Evolutionary conservation across 2,113 vertebrate genomes (phyloP).

Genomic region (Gambusia holbrooki): DNA sequence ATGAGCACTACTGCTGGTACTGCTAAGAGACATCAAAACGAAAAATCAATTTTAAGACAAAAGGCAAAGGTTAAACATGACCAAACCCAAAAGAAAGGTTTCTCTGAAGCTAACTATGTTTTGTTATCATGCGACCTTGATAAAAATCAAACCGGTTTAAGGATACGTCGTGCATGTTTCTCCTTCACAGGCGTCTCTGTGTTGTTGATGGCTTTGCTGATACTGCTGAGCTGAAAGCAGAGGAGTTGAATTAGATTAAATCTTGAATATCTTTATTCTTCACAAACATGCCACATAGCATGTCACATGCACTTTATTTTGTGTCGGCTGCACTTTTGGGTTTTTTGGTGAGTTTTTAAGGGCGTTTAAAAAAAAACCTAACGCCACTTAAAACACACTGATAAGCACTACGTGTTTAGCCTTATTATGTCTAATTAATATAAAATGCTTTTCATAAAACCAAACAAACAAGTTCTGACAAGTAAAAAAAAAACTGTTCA

Average conservation of each 20-base stretch:
- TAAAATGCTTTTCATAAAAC: neutral
- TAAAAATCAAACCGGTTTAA: conserved; percentile 55
- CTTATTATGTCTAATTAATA: neutral
- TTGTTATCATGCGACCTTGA: neutral
- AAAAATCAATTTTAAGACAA: too few species aligned
- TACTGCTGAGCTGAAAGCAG: conserved; percentile 88
- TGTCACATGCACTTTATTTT: too few species aligned
- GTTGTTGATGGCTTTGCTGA: conserved; percentile 96
- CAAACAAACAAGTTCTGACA: neutral
- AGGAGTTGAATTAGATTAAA: conserved; percentile 10
- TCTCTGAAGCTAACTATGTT: neutral
- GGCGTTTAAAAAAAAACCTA: too few species aligned
- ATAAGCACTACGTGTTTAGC: too few species aligned
- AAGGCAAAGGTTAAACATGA: too few species aligned
- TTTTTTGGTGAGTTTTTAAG: too few species aligned
- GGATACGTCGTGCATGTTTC: conserved; percentile 98
- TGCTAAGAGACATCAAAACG: too few species aligned
- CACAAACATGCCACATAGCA: conserved; percentile 2
- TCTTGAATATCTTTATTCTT: neutral
- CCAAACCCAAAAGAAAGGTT: neutral
- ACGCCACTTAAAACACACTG: too few species aligned
- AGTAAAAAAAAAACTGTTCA: neutral
- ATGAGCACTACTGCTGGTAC: too few species aligned
- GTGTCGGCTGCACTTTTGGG: too few species aligned
- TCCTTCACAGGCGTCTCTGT: conserved; percentile 94